phyloP scores from a whole-genome alignment of 2,797 vertebrate species.

The Onychomys torridus region DNA sequence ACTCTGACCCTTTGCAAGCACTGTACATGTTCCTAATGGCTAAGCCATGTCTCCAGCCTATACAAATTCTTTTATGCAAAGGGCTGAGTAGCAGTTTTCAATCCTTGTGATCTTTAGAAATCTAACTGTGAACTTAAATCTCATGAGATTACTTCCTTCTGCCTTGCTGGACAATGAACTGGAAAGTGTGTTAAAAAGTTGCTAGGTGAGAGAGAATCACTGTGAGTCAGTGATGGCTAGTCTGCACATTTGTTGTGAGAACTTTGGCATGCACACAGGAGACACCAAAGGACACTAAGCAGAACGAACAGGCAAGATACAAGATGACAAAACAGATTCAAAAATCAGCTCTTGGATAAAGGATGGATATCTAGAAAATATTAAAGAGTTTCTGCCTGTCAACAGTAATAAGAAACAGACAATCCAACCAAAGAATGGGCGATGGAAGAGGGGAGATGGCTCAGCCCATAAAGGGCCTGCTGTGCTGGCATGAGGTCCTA shows the following conservation, averaged over 20 bases:
- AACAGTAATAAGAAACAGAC: background rate
- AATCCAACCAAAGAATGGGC: background rate
- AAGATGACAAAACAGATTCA: background rate
- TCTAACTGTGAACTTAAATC: background rate
- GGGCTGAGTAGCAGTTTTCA: background rate
- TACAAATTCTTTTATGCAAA: background rate
- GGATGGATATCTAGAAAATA: background rate
- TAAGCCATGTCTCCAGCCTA: background rate
- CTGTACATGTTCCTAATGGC: background rate
- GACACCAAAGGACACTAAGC: background rate
- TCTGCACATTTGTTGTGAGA: background rate
- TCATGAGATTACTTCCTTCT: background rate
- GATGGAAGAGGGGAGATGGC: background rate
- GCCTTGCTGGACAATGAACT: background rate
- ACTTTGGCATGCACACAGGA: background rate
- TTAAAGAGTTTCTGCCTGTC: background rate
- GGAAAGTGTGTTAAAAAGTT: background rate
- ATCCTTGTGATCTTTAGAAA: constrained; percentile 20
- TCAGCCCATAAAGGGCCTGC: background rate
- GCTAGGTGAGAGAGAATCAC: no score
- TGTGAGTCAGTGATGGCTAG: accelerated
- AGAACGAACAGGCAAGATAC: background rate
- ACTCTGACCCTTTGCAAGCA: background rate
- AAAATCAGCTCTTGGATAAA: background rate
- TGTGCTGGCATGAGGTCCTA: background rate